Evolutionary conservation across 1,140 invertebrate species (phyloP).

Genomic region (Episyrphus balteatus): DNA sequence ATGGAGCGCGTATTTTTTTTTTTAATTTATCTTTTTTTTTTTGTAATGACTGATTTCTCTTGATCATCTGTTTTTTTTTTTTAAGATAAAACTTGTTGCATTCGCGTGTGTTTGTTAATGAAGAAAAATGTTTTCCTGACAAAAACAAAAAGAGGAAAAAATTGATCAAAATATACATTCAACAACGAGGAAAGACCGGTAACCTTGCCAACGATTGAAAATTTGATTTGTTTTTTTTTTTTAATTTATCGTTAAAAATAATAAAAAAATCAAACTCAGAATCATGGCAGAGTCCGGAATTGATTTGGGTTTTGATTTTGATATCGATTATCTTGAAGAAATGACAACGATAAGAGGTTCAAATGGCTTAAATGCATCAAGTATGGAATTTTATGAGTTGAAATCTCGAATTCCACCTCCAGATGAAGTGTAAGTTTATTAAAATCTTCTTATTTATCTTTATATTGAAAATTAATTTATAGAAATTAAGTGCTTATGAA

Average conservation of each 20-base stretch:
- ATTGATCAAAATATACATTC: too few relatives aligned
- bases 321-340: conserved; percentile 43
- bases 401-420: conserved; percentile 11
- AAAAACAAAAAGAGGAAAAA: too few relatives aligned
- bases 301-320: conserved; percentile 59
- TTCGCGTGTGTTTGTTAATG: too few relatives aligned
- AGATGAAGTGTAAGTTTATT: conserved; percentile 19
- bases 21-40: too few relatives aligned
- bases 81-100: too few relatives aligned
- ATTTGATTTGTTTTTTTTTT: too few relatives aligned
- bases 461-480: not conserved
- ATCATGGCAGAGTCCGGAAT: conserved; percentile 51
- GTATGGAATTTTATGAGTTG: conserved; percentile 25
- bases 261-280: not conserved
- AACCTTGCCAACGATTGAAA: not conserved
- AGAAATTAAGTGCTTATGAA: too few relatives aligned
- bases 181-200: not conserved
- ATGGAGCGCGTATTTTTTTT: too few relatives aligned
- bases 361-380: conserved; percentile 30
- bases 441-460: not conserved
- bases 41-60: too few relatives aligned
- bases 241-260: not conserved
- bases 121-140: too few relatives aligned
- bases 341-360: conserved; percentile 40
- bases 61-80: too few relatives aligned